Evolutionary conservation across 2,888 invertebrate species (phyloP).

Genomic region (Reticulitermes lucifugus): DNA sequence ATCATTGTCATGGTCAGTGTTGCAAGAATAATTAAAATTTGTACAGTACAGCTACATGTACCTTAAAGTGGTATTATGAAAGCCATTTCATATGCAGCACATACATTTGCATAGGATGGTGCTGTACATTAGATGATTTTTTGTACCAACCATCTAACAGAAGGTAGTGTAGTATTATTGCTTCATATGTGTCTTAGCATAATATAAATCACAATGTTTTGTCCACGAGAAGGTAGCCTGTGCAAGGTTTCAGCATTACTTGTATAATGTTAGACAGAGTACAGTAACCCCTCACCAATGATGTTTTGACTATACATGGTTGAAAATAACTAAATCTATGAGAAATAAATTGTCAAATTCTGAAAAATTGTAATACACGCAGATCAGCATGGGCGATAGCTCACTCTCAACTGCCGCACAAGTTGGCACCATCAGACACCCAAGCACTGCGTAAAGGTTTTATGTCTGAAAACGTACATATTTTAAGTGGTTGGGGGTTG

Average conservation of each 20-base stretch:
- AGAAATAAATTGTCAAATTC: background rate
- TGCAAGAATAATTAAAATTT: background rate
- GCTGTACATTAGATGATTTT: background rate
- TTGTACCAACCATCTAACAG: background rate
- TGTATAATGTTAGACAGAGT: background rate
- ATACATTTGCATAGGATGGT: background rate
- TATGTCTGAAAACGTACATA: too few species aligned
- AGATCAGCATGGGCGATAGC: too few species aligned
- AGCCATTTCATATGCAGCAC: background rate
- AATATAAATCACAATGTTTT: background rate
- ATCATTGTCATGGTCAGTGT: background rate
- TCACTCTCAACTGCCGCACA: too few species aligned
- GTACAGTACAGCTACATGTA: slow-evolving; percentile 15
- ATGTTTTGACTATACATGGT: too few species aligned
- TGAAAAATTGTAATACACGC: too few species aligned
- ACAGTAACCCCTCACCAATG: too few species aligned
- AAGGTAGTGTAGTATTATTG: background rate
- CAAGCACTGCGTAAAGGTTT: too few species aligned
- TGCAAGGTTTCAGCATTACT: background rate
- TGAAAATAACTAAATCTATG: too few species aligned
- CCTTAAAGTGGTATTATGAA: slow-evolving; percentile 1
- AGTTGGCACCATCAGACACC: too few species aligned
- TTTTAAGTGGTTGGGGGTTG: too few species aligned
- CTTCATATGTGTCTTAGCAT: background rate
- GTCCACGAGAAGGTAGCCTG: background rate